Conservation (phyloP, 2,113 vertebrate genomes). For the Sylvietta virens region DNA sequence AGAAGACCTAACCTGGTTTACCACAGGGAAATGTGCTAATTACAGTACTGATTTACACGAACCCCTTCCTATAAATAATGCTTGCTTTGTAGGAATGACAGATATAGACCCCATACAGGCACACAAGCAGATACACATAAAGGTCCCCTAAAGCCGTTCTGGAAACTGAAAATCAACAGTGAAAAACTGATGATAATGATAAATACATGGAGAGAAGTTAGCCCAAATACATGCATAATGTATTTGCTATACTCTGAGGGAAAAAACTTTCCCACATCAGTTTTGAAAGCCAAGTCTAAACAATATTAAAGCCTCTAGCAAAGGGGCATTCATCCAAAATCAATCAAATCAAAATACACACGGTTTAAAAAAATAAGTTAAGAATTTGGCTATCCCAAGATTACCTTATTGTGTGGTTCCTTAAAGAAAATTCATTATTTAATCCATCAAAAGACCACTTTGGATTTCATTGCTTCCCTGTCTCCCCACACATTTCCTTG, state of each 20-base stretch:
- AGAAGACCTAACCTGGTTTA: not conserved
- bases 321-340: conserved; percentile 33
- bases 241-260: conserved; percentile 29
- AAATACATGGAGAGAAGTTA: conserved; percentile 19
- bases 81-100: not conserved
- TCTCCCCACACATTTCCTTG: not conserved
- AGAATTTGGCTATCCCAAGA: not conserved
- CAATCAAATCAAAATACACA: conserved; percentile 36
- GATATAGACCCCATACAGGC: not conserved
- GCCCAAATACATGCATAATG: conserved; percentile 11
- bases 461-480: not conserved
- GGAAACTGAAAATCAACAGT: not conserved
- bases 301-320: conserved; percentile 38
- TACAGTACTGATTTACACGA: not conserved
- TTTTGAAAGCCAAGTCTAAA: conserved; percentile 53
- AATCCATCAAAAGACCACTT: conserved; percentile 11
- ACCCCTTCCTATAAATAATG: not conserved
- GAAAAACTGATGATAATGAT: not conserved
- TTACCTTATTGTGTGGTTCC: conserved; percentile 1
- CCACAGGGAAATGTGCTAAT: not conserved
- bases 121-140: not conserved
- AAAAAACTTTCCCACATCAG: conserved; percentile 12
- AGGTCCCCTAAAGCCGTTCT: not conserved
- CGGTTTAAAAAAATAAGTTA: not conserved
- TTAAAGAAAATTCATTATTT: conserved; percentile 33